These are phyloP conservation scores for Channa striata DNA, from an alignment of 2,797 vertebrate species.

Conservation along the genomic window DNA sequence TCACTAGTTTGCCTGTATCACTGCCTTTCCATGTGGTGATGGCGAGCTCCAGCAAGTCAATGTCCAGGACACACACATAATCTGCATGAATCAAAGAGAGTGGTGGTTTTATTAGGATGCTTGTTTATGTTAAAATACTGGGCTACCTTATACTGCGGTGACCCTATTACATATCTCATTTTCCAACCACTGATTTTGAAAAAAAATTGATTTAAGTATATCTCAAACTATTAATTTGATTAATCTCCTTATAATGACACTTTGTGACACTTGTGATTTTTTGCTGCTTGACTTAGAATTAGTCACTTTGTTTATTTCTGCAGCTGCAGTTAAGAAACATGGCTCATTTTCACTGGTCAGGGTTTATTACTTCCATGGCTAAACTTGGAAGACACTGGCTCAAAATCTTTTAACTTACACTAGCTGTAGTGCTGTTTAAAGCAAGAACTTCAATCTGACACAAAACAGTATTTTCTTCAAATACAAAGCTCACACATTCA, in stretches of 20 bases:
- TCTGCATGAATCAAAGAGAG: conserved; percentile 77
- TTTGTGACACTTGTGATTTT: background rate
- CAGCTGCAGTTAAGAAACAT: background rate
- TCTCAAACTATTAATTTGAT: background rate
- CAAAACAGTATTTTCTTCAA: too few species aligned
- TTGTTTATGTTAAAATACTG: background rate
- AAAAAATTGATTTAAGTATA: too few species aligned
- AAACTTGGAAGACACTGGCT: background rate
- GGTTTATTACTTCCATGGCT: background rate
- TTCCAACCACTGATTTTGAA: too few species aligned
- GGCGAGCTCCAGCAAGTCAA: conserved; percentile 92
- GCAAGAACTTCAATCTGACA: too few species aligned
- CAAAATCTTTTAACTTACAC: background rate
- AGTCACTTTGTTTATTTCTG: background rate
- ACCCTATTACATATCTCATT: background rate
- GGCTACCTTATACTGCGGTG: background rate
- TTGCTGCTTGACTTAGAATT: background rate
- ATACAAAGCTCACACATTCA: background rate
- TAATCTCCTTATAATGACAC: background rate
- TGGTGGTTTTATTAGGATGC: background rate
- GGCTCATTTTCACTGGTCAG: background rate
- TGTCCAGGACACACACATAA: conserved; percentile 93
- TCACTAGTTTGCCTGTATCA: conserved; percentile 86
- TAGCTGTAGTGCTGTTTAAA: too few species aligned
- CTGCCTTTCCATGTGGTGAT: conserved; percentile 95